Evolutionary conservation across 1,140 invertebrate genomes (phyloP).

Genomic region (Pomacea maculata): DNA sequence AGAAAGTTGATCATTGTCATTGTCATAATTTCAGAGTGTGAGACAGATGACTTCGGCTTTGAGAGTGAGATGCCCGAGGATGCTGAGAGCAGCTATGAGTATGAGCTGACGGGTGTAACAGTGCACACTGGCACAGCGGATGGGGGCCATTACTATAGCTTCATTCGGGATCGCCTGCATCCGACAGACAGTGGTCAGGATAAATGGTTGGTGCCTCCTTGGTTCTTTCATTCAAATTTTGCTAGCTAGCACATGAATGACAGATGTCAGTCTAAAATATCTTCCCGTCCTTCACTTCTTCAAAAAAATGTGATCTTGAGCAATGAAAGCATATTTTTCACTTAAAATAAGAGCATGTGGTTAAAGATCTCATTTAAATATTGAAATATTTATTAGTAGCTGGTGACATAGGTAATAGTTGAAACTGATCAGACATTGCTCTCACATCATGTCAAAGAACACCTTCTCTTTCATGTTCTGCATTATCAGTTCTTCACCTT

Average conservation of each 20-base stretch:
- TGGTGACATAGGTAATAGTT: too few relatives aligned
- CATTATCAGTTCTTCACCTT: too few relatives aligned
- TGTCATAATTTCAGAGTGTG: conserved; percentile 4
- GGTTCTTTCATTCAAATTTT: not conserved
- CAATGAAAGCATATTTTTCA: too few relatives aligned
- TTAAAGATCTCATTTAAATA: too few relatives aligned
- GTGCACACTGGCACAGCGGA: conserved; percentile 96
- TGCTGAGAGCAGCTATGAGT: conserved; percentile 73
- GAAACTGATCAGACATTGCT: too few relatives aligned
- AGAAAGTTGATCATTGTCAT: too few relatives aligned
- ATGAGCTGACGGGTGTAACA: conserved; percentile 94
- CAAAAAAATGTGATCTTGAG: too few relatives aligned
- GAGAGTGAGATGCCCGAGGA: conserved; percentile 43
- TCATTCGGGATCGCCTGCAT: conserved; percentile 80
- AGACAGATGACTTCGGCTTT: conserved; percentile 19
- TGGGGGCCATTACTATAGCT: conserved; percentile 96
- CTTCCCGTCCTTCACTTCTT: not conserved
- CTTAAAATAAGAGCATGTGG: too few relatives aligned
- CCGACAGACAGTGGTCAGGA: conserved; percentile 71
- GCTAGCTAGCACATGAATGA: not conserved
- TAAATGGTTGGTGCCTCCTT: conserved; percentile 75
- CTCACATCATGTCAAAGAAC: too few relatives aligned
- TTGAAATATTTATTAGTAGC: too few relatives aligned
- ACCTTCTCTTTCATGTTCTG: too few relatives aligned
- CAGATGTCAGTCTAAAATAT: not conserved